These are phyloP conservation scores for Gobio gobio DNA, from an alignment of 2,113 vertebrate genomes.

Conservation along the genomic window DNA sequence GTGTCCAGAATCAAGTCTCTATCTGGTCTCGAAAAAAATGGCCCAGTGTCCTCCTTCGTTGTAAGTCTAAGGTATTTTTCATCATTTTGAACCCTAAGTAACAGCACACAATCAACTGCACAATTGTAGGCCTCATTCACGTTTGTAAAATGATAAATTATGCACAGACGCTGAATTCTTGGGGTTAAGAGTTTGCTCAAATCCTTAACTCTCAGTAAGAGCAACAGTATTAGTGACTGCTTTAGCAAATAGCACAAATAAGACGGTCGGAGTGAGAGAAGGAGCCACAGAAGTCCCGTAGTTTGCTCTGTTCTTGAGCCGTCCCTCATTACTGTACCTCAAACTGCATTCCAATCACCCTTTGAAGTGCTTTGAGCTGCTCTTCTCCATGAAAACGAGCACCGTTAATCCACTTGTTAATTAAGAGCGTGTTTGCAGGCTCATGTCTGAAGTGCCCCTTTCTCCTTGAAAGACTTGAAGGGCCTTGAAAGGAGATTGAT, in stretches of 20 bases:
- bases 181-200: not conserved
- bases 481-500: constrained; percentile 70
- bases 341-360: constrained; percentile 72
- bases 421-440: constrained; percentile 75
- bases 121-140: too few species aligned
- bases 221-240: not conserved
- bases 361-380: constrained; percentile 83
- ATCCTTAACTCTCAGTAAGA: not conserved
- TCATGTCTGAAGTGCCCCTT: constrained; percentile 75
- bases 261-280: constrained; percentile 32
- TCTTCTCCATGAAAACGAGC: constrained; percentile 77
- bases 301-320: constrained; percentile 60
- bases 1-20: too few species aligned
- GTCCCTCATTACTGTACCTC: constrained; percentile 79
- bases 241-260: not conserved
- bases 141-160: not conserved
- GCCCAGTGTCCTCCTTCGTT: too few species aligned
- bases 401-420: constrained; percentile 83
- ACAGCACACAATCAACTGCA: too few species aligned
- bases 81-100: too few species aligned
- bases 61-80: too few species aligned
- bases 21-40: too few species aligned
- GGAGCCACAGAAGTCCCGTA: constrained; percentile 14
- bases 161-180: not conserved
- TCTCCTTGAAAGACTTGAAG: constrained; percentile 70